Base-by-base conservation (phyloP, 2,888 invertebrate species). In the Pinctada fucata region DNA sequence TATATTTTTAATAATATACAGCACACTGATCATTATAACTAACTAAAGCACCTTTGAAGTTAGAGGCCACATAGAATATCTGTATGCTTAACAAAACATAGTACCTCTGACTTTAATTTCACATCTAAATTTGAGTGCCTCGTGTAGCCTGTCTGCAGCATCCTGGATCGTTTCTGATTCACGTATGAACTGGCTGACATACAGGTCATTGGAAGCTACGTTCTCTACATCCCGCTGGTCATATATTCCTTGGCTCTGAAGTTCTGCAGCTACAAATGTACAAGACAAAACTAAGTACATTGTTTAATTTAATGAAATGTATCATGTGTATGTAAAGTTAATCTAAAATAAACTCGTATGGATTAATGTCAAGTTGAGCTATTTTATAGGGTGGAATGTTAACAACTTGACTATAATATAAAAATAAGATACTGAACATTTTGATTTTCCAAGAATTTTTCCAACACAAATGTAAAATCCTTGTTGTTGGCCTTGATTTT, bases 71-170 rank as follows among this genome's bases (percentile, higher is more conserved):
- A n/a, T n/a, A n/a, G n/a, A n/a, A n/a, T n/a, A n/a, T n/a, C n/a
- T n/a, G n/a, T n/a, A n/a, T n/a, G n/a, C n/a, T n/a, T n/a, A n/a
- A n/a, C n/a, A n/a, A n/a, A n/a, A n/a, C n/a, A 49, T 50, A 80
- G 80, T 78, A 91, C 91, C 91, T 84, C 88, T 88, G 4, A 91
- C 94, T 0, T 95, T 95, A 86, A 95, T 95, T 58, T 95, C 95
- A 92, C 95, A 96, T 78, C 98, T 94, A 97, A 97, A 98, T 82
- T 94, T 94, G 85, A 97, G 94, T 1, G 96, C 95, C 4, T 95
- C 95, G 95, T 96, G 96, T 2, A 97, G 93, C 95, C 97, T 96
- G 71, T 95, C 94, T 0, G 96, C 92, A 0, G 97, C 94, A 68
- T 94, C 93, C 82, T 95, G 95, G 72, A 95, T 92, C 86, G 96